phyloP scores from a whole-genome alignment of 2,888 invertebrate genomes.

The Merodon equestris region DNA sequence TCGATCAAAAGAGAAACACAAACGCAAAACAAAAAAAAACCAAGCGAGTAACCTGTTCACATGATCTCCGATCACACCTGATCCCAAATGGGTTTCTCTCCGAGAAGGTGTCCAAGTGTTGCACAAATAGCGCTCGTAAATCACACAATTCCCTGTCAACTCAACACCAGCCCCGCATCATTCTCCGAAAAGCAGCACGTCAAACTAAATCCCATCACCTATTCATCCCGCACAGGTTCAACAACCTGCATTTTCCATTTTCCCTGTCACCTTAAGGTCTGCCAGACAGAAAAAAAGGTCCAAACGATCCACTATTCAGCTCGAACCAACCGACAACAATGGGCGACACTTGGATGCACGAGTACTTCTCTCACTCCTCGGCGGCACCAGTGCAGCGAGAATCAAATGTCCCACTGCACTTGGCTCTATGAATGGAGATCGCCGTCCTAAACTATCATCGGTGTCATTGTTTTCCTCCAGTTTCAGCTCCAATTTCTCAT shows the following conservation, averaged over 20 bases:
- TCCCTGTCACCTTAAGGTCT: no score
- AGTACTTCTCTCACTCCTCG: no score
- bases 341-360: constrained; percentile 54
- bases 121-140: constrained; percentile 64
- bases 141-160: constrained; percentile 65
- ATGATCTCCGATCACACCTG: constrained; percentile 38
- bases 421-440: constrained; percentile 35
- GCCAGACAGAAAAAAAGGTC: not conserved
- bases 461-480: constrained; percentile 39
- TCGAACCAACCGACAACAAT: constrained; percentile 38
- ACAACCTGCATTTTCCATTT: constrained; percentile 43
- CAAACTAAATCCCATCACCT: constrained; percentile 58
- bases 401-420: constrained; percentile 38
- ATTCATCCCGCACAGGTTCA: constrained; percentile 53
- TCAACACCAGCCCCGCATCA: constrained; percentile 63
- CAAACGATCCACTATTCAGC: constrained; percentile 29
- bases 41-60: constrained; percentile 57
- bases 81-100: constrained; percentile 15
- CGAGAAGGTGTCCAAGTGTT: constrained; percentile 30
- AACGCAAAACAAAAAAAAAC: no score
- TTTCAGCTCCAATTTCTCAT: constrained; percentile 60
- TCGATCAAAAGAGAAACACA: constrained; percentile 20
- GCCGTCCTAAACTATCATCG: constrained; percentile 52
- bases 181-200: constrained; percentile 42
- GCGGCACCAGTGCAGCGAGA: no score